Conservation (phyloP, 1,140 invertebrate species). For the Drosophila kanapiae region DNA sequence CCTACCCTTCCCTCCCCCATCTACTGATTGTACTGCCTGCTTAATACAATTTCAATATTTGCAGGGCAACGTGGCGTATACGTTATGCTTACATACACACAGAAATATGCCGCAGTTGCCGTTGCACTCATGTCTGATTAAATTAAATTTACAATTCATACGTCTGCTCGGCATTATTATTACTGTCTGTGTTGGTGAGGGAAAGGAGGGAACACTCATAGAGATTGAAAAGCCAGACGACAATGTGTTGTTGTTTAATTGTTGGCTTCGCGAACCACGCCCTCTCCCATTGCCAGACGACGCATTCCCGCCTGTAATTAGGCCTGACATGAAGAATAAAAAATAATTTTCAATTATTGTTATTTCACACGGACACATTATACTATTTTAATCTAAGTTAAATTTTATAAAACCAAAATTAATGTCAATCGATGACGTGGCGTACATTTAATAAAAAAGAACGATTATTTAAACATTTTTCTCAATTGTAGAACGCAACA, state of each 20-base stretch:
- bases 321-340: slow-evolving; percentile 19
- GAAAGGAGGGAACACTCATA: slow-evolving; percentile 17
- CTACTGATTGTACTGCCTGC: slow-evolving; percentile 19
- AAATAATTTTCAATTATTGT: neutral
- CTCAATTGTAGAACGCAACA: too few relatives aligned
- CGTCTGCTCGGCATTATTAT: slow-evolving; percentile 47
- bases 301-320: slow-evolving; percentile 44
- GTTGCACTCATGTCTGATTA: slow-evolving; percentile 76
- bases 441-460: neutral
- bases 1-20: neutral
- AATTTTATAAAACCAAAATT: neutral
- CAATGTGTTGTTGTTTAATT: slow-evolving; percentile 54
- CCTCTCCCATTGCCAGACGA: slow-evolving; percentile 13
- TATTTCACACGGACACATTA: neutral
- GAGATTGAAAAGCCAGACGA: slow-evolving; percentile 24
- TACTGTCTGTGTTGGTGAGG: slow-evolving; percentile 4
- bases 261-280: slow-evolving; percentile 36
- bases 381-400: neutral
- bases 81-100: slow-evolving; percentile 51
- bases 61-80: slow-evolving; percentile 58
- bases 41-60: slow-evolving; percentile 66
- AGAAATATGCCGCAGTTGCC: slow-evolving; percentile 44
- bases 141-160: slow-evolving; percentile 82
- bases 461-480: neutral
- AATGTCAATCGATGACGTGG: too few relatives aligned